Conservation (phyloP, 2,888 invertebrate species). For the Sipha maydis region DNA sequence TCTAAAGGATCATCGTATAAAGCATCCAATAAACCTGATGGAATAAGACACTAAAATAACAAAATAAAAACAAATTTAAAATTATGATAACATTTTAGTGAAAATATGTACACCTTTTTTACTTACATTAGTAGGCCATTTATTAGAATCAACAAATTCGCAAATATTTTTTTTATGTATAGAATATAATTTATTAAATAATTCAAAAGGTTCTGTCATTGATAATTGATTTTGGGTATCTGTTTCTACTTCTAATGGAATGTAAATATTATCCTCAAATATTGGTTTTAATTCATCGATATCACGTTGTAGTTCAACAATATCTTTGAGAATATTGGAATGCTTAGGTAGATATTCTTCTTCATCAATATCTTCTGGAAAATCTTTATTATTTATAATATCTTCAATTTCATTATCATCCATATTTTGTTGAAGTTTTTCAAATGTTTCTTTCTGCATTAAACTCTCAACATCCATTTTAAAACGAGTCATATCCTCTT, state of each 20-base stretch:
- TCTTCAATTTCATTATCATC: too few relatives aligned
- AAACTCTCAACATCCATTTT: too few relatives aligned
- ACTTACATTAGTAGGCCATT: constrained; percentile 37
- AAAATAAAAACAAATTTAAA: constrained; percentile 7
- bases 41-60: constrained; percentile 38
- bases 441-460: too few relatives aligned
- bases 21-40: constrained; percentile 42
- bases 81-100: not conserved
- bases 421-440: too few relatives aligned
- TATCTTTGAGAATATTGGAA: too few relatives aligned
- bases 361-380: too few relatives aligned
- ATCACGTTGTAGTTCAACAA: not conserved
- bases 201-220: not conserved
- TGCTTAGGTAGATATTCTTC: too few relatives aligned
- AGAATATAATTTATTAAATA: constrained; percentile 31
- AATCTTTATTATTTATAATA: too few relatives aligned
- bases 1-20: constrained; percentile 77
- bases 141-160: constrained; percentile 25
- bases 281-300: not conserved
- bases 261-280: not conserved
- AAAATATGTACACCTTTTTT: not conserved
- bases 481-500: too few relatives aligned
- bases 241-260: not conserved
- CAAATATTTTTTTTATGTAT: constrained; percentile 28
- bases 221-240: not conserved